phyloP scores from a whole-genome alignment of 1,140 invertebrate species.

The Apis laboriosa region DNA sequence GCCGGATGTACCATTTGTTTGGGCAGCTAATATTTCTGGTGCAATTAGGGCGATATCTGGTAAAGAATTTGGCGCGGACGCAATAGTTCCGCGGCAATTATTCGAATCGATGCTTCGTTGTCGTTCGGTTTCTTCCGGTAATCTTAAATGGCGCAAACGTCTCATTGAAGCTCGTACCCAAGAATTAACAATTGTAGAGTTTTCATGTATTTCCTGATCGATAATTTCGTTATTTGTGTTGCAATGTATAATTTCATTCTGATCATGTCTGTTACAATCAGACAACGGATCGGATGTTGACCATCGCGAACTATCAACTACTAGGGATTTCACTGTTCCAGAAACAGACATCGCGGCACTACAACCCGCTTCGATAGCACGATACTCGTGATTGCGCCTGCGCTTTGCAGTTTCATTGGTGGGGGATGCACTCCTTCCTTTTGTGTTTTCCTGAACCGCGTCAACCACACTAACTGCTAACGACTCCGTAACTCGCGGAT shows the following conservation, averaged over 20 bases:
- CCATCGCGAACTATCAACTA: conserved; percentile 39
- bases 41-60: conserved; percentile 78
- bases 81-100: conserved; percentile 15
- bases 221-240: conserved; percentile 48
- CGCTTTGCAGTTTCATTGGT: conserved; percentile 37
- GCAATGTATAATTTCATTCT: conserved; percentile 9
- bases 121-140: conserved; percentile 66
- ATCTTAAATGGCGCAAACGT: conserved; percentile 74
- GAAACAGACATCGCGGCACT: conserved; percentile 80
- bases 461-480: conserved; percentile 17
- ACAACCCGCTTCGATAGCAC: conserved; percentile 53
- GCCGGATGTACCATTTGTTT: conserved; percentile 73
- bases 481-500: conserved; percentile 39
- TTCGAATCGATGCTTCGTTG: conserved; percentile 29
- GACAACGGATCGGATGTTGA: conserved; percentile 31
- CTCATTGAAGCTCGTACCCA: conserved; percentile 79
- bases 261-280: conserved; percentile 17
- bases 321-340: conserved; percentile 72
- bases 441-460: conserved; percentile 20
- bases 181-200: conserved; percentile 56
- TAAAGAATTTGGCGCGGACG: conserved; percentile 71
- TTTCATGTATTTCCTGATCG: conserved; percentile 43
- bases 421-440: conserved; percentile 37
- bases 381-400: conserved; percentile 56
- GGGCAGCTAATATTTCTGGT: conserved; percentile 77